A percentile compares a stretch with the other conserved stretches of the same genome.
Evolutionary conservation across 2,113 vertebrate species (phyloP).

Genomic region (Phoxinus phoxinus): DNA sequence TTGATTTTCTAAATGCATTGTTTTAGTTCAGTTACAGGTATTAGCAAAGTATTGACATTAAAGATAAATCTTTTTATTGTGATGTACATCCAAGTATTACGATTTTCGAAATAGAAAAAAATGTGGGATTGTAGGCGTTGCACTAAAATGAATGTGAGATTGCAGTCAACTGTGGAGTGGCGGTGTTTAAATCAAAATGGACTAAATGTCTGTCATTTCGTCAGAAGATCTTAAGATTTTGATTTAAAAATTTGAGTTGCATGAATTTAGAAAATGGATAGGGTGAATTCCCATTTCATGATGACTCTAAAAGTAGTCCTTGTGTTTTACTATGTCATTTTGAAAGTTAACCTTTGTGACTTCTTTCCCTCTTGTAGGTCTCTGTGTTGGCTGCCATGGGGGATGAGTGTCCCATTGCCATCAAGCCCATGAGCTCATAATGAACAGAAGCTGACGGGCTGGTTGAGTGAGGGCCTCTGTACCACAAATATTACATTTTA

Average conservation of each 20-base stretch:
- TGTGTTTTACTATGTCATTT: slow-evolving; percentile 3
- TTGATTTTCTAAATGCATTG: no score
- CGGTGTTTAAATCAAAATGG: no score
- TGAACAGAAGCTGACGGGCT: slow-evolving; percentile 73
- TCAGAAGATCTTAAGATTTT: no score
- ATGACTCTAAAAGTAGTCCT: background rate
- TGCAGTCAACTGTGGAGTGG: no score
- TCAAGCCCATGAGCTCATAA: slow-evolving; percentile 78
- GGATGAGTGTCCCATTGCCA: slow-evolving; percentile 85
- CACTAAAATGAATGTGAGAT: no score
- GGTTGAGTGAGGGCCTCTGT: slow-evolving; percentile 75
- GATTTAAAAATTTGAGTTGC: no score
- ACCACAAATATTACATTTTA: slow-evolving; percentile 78
- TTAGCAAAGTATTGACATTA: background rate
- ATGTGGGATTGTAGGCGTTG: background rate
- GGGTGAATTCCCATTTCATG: no score
- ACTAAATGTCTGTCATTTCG: no score
- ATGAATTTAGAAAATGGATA: no score
- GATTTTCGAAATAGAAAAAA: background rate
- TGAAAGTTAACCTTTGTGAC: background rate
- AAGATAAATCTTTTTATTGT: background rate
- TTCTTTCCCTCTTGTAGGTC: slow-evolving; percentile 74
- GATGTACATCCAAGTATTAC: background rate
- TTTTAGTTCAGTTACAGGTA: background rate
- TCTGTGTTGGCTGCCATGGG: slow-evolving; percentile 87